A percentile compares a stretch with the other conserved stretches of the same genome.
Evolutionary conservation across 2,113 vertebrate species (phyloP).

Genomic region (Oncorhynchus tshawytscha): DNA sequence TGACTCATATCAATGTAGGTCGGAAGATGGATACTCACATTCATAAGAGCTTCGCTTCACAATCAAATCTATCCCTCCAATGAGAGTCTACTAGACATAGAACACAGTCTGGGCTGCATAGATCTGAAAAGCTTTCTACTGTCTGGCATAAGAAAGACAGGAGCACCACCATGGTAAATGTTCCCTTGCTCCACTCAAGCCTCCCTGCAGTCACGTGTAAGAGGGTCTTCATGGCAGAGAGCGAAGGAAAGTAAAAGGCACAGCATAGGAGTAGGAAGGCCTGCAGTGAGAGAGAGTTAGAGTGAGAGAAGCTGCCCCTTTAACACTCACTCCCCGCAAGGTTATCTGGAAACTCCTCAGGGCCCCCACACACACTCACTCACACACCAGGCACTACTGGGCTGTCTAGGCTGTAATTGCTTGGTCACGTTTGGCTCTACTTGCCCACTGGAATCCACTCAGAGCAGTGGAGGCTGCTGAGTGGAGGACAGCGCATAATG

Average conservation of each 20-base stretch:
- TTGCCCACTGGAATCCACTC: neutral
- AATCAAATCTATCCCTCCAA: neutral
- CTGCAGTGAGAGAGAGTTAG: neutral
- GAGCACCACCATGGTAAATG: neutral
- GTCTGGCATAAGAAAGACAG: too few species aligned
- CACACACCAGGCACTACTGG: neutral
- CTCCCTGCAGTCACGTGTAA: too few species aligned
- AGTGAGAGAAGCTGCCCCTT: neutral
- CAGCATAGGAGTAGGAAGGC: neutral
- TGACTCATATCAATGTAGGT: neutral
- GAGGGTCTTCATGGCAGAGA: neutral
- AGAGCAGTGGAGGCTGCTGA: too few species aligned
- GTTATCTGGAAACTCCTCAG: neutral
- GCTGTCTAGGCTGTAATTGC: neutral
- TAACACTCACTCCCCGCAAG: conserved; percentile 7
- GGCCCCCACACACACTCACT: neutral
- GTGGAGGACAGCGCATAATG: too few species aligned
- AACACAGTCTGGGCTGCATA: neutral
- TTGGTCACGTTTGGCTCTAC: neutral
- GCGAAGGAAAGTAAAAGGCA: neutral
- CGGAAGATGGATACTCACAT: neutral
- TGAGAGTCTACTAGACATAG: neutral
- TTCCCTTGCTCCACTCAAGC: neutral
- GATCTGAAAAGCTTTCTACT: neutral
- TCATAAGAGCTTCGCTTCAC: neutral